Evolutionary conservation across 2,113 vertebrate species (phyloP).

Genomic region (Heptranchias perlo): DNA sequence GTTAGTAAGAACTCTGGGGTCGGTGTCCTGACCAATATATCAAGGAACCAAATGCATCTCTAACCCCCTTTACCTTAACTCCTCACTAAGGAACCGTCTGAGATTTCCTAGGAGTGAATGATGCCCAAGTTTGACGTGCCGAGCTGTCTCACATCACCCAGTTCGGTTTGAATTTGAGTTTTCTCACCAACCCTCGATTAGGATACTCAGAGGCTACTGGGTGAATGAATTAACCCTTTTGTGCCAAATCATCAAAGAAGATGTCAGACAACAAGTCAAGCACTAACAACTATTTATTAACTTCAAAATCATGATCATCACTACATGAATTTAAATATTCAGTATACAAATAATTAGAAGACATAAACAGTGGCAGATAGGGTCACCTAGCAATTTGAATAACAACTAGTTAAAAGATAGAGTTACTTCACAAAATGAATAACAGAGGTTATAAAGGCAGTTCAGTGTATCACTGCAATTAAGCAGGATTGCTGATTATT

Average conservation of each 20-base stretch:
- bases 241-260: background rate
- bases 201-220: background rate
- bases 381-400: background rate
- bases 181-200: background rate
- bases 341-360: background rate
- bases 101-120: background rate
- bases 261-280: background rate
- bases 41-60: background rate
- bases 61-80: background rate
- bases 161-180: background rate
- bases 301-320: background rate
- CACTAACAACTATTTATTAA: background rate
- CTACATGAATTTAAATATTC: background rate
- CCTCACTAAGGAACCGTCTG: background rate
- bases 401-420: background rate
- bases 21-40: background rate
- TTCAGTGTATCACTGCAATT: background rate
- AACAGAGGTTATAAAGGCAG: background rate
- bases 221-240: background rate
- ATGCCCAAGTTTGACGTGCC: too few relatives aligned
- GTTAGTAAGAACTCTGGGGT: background rate
- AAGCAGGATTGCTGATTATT: background rate
- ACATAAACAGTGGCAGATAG: background rate
- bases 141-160: too few relatives aligned
- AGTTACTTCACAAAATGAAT: background rate